These are phyloP conservation scores for Eulemur albifrons DNA, from an alignment of 2,797 vertebrate genomes.

Conservation along the genomic window DNA sequence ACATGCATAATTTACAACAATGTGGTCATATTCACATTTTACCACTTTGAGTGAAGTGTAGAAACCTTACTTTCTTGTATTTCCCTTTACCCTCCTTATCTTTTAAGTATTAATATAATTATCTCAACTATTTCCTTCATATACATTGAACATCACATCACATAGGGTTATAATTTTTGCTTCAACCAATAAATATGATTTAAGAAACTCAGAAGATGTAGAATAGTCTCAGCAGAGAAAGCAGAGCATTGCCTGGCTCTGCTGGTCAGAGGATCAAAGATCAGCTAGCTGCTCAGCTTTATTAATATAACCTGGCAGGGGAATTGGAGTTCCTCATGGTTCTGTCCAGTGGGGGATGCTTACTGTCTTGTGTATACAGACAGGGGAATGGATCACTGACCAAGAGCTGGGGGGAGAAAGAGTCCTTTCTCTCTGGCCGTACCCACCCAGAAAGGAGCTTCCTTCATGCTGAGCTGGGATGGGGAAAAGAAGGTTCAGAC, in stretches of 20 bases:
- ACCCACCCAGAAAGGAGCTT: not conserved
- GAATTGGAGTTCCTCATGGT: not conserved
- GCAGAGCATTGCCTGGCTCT: not conserved
- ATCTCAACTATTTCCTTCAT: not conserved
- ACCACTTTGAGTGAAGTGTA: not conserved
- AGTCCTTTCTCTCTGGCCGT: not conserved
- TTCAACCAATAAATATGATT: not conserved
- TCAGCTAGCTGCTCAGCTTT: not conserved
- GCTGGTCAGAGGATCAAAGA: not conserved
- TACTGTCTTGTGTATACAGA: not conserved
- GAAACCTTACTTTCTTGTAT: not conserved
- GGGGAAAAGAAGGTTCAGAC: not conserved
- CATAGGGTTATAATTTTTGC: not conserved
- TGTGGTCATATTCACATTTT: not conserved
- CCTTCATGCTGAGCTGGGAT: not conserved
- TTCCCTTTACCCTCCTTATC: not conserved
- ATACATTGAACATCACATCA: not conserved
- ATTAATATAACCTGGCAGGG: not conserved
- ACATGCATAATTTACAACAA: not conserved
- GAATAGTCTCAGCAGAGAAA: not conserved
- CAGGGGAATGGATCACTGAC: not conserved
- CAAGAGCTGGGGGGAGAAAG: not conserved
- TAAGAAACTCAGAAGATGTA: not conserved
- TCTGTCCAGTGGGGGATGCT: not conserved
- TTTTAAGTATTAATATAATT: constrained; percentile 4